Evolutionary conservation across 1,140 invertebrate genomes (phyloP), one percentile per base, ranked within the genome.

Genomic region (Meloidogyne floridensis): DNA sequence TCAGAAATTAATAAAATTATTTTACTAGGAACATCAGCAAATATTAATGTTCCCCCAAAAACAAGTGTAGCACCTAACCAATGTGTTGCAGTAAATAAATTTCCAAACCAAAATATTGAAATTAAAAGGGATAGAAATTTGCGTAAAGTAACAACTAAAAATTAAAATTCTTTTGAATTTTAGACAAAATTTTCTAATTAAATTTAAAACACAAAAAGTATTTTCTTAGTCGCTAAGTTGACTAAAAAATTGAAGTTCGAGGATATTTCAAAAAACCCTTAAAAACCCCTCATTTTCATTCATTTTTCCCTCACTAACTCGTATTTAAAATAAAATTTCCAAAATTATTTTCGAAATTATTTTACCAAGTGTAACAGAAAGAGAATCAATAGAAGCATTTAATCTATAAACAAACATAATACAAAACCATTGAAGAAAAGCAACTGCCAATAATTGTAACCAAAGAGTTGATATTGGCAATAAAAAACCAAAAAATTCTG

Each of bases 51-150:
- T 7, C 97, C 97, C 43, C 93, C 89, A 91, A 99, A 99, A 0
- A 99, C 96, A 59, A 96, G 91, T 7, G 93, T 81, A 0, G 97
- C 96, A 42, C 96, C 97, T 71, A 95, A 87, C 96, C 97, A 98
- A 90, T 99, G 97, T 72, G 93, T 93, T 0, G 94, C 4, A 0
- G 96, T 98, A 89, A 99, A 99, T 3, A 94, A 93, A 92, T 99
- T 98, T 82, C 94, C 92, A 90, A 99, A 99, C 90, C 97, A 98
- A 59, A 95, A 87, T 86, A 99, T 97, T 2, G 97, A 98, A 89
- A 99, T 94, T 18, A 99, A 91, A 70, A 99, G 91, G 10, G 96
- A 97, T 7, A 95, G 92, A 90, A 99, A 99, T 91, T 99, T 99
- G 54, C 97, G 92, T 73, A 98, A 90, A 1, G 97, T 99, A 13